Base-by-base conservation (phyloP, 2,113 vertebrate genomes). In the Glaucidium brasilianum region DNA sequence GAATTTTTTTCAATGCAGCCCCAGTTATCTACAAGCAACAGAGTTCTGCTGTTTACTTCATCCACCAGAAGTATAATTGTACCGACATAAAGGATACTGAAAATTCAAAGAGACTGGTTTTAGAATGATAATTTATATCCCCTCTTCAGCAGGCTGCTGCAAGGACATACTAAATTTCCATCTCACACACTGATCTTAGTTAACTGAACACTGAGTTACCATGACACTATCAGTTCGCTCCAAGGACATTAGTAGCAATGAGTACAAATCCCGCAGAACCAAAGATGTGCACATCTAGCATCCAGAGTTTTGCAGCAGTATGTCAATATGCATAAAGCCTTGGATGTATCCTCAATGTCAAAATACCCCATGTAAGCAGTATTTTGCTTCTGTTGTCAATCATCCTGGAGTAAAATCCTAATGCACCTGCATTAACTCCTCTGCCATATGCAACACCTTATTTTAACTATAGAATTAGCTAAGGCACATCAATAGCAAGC, bases 251-350 rank as follows among this genome's bases (percentile, higher is more conserved):
- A 69, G 11, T 1, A 25, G 29, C n/a, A 49, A 35, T 0, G 18
- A 0, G 0, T 7, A 43, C 1, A 5, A 64, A 86, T n/a, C 17
- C 12, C 5, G 3, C 14, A 6, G 10, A 77, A 67, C 1, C 53
- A 55, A 87, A 67, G 45, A 79, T 2, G 3, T 18, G 4, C 25
- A 41, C 2, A 5, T 27, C 7, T 19, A 72, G 7, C 26, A 59
- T 29, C 15, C 66, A 85, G 15, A 89, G 35, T 41, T 67, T 11
- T 37, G 8, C 45, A 53, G 53, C 11, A 45, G 25, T 21, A 3
- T 15, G 49, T 32, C 34, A 49, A 3, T 10, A 15, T 53, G n/a
- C 59, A 83, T 10, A 49, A 62, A 69, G 52, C 35, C 64, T 67
- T 58, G 25, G 20, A 77, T 49, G 20, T 7, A 21, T 66, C 34